A percentile compares a stretch with the other conserved stretches of the same genome.
Evolutionary conservation across 2,113 vertebrate genomes (phyloP).

Genomic region (Eupsittula cactorum): DNA sequence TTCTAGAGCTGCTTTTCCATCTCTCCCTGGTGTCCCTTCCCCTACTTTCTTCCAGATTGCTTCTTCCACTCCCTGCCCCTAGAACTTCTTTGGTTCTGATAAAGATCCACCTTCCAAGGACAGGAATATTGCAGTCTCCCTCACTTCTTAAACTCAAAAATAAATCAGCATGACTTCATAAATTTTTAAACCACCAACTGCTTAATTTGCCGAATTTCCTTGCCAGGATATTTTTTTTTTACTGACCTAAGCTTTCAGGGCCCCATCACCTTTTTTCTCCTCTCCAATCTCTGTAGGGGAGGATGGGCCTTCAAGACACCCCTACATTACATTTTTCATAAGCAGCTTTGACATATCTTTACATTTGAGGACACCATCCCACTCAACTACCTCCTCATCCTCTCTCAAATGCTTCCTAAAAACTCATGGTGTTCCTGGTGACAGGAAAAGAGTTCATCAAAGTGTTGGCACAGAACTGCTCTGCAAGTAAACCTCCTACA

Average conservation of each 20-base stretch:
- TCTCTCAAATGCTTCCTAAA: slow-evolving; percentile 13
- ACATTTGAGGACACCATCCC: slow-evolving; percentile 20
- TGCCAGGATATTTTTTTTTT: fast-evolving
- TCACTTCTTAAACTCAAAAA: not conserved
- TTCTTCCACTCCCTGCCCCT: not conserved
- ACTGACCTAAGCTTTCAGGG: not conserved
- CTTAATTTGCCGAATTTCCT: not conserved
- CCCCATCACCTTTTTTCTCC: not conserved
- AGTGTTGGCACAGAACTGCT: not conserved
- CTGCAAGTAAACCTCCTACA: slow-evolving; percentile 16
- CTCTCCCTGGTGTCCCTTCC: not conserved
- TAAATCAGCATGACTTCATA: fast-evolving
- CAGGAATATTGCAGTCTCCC: not conserved
- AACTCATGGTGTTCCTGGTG: slow-evolving; percentile 12
- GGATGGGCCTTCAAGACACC: not conserved
- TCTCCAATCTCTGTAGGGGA: not conserved
- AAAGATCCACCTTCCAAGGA: not conserved
- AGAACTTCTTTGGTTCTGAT: not conserved
- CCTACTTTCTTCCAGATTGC: not conserved
- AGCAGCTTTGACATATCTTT: slow-evolving; percentile 7
- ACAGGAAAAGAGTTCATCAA: slow-evolving; percentile 56
- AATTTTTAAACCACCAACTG: not conserved
- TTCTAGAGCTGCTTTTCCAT: not conserved
- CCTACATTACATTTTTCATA: not conserved
- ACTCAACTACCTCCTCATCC: slow-evolving; percentile 51